A percentile compares a stretch with the other conserved stretches of the same genome.
phyloP scores from a whole-genome alignment of 2,113 vertebrate genomes.

The Ptychochromis oligacanthus region DNA sequence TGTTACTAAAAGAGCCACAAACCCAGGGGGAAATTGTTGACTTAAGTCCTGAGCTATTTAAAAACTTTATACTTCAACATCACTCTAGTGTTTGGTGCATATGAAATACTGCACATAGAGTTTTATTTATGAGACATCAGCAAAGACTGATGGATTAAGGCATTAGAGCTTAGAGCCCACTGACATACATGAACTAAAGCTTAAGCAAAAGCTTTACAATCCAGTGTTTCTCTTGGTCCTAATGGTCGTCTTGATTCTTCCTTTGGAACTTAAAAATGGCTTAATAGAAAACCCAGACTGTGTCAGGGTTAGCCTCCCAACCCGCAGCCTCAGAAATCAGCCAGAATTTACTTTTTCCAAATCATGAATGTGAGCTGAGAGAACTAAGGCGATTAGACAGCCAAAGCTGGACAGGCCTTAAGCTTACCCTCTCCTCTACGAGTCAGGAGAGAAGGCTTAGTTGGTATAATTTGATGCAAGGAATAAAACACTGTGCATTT shows the following conservation, averaged over 20 bases:
- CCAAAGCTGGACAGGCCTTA: constrained; percentile 29
- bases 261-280: constrained; percentile 43
- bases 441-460: background rate
- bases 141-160: constrained; percentile 37
- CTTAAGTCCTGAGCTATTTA: background rate
- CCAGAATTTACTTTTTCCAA: constrained; percentile 61
- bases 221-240: constrained; percentile 57
- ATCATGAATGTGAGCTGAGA: constrained; percentile 42
- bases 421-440: constrained; percentile 14
- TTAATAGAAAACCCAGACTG: constrained; percentile 72
- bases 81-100: constrained; percentile 14
- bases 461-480: background rate
- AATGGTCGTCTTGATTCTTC: constrained; percentile 40
- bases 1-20: constrained; percentile 1
- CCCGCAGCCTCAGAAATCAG: constrained; percentile 58
- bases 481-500: background rate
- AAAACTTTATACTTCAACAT: constrained; percentile 13
- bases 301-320: constrained; percentile 53
- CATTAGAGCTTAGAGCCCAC: constrained; percentile 17
- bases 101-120: constrained; percentile 20
- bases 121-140: constrained; percentile 32
- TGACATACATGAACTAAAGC: constrained; percentile 41
- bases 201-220: constrained; percentile 35
- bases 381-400: constrained; percentile 58
- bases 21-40: background rate